Base-by-base conservation (phyloP, 1,140 invertebrate genomes). In the Bombus ignitus region DNA sequence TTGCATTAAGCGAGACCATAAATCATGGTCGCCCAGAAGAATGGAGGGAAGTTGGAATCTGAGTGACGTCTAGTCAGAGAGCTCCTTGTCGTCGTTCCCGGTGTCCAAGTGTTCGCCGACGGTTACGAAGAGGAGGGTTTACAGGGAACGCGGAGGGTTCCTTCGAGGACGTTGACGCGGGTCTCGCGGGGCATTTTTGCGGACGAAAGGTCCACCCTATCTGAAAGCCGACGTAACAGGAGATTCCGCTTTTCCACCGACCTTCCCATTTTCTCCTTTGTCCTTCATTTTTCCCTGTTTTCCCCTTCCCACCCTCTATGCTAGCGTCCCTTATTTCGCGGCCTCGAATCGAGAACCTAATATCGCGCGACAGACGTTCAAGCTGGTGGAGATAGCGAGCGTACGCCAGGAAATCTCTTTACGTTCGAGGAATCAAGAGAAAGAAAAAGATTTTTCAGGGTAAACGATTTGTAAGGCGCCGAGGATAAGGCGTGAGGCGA, bases 121-220 rank as follows among this genome's bases (percentile, higher is more conserved):
- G 75, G 72, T 74, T 71, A 32, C 57, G 62, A 82, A 68, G 59
- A 53, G 70, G 74, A 72, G 81, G 82, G 57, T 74, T 70, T 15
- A 8, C 4, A 59, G 53, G 66, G 82, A 76, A 71, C 72, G 75
- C 68, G 72, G 47, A 18, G 53, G 77, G n/a, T 90, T 93, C 92
- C 92, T 80, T 88, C 91, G 87, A 70, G 92, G 91, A 94, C 93
- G 93, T 94, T 94, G 94, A 94, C 93, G 92, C 88, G 91, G 90
- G 92, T 95, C 94, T 92, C 94, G 91, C 86, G 94, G 92, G 94
- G 92, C 92, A 94, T 93, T 94, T 94, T 94, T 92, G 88, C 92
- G 90, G 88, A 93, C 90, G 87, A 89, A 89, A 91, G 86, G 89
- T 89, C 92, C 89, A 90, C 88, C 90, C 91, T 89, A 87, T 88